Conservation (phyloP, 2,113 vertebrate species). For the Tyto alba region DNA sequence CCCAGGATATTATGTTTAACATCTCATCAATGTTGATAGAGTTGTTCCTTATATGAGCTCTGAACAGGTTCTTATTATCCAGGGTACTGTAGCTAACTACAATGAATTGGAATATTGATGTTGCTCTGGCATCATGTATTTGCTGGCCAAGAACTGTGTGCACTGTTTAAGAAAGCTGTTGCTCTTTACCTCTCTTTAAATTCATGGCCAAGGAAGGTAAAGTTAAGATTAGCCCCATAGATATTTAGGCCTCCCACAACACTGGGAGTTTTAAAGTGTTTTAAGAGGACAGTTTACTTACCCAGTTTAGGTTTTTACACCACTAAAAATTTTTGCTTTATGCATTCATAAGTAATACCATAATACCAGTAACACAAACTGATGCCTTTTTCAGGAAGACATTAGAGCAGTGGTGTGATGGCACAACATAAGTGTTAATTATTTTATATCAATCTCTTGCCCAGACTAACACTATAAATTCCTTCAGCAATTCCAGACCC, state of each 20-base stretch:
- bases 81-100: background rate
- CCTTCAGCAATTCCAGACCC: background rate
- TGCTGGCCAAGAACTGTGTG: background rate
- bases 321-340: background rate
- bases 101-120: background rate
- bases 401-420: background rate
- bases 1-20: background rate
- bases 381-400: background rate
- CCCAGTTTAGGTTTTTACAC: background rate
- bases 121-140: background rate
- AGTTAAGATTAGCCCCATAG: background rate
- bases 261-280: background rate
- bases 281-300: background rate
- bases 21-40: background rate
- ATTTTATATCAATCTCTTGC: background rate
- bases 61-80: background rate
- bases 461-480: background rate
- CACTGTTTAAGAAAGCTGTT: background rate
- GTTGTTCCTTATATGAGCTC: background rate
- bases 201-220: background rate
- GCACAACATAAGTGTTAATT: background rate
- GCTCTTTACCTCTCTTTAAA: background rate
- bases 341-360: accelerated
- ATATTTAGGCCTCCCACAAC: background rate
- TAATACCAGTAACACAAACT: background rate